Base-by-base conservation (phyloP, 1,140 invertebrate genomes). In the Drosophila erecta region DNA sequence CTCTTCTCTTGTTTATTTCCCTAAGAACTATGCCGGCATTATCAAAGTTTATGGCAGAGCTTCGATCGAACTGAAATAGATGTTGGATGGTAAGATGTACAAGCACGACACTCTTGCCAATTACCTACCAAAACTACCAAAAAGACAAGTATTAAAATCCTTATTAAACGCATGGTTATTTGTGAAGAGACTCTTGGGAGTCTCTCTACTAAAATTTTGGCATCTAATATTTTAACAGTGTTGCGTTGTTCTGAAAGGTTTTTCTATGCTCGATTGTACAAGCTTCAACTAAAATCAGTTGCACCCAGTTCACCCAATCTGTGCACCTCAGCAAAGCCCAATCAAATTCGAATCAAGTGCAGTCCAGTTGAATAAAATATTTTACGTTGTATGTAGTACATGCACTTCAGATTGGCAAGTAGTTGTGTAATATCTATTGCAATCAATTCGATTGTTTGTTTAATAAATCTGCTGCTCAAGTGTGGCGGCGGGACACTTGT, bases 381-480 rank as follows among this genome's bases (percentile, higher is more conserved):
- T 10, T 10, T 3, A 2, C 8, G n/a, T 30, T 58, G 17, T 22
- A 33, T 61, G 27, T 14, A 12, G 14, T 4, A 40, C 47, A 35
- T 51, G 49, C 11, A 27, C 17, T 33, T 59, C 59, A n/a, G 14
- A 22, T 22, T 61, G 59, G 6, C 22, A 27, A 24, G 40, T 54
- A 20, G 27, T 27, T 60, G 12, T 55, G 27, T 55, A 38, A 43
- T 47, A 62, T 62, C 33, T 33, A 20, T 41, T 15, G 44, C 59
- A 75, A 75, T 75, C 49, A 65, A 62, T 54, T 55, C 22, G 24
- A 41, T 35, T 79, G 41, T 51, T 74, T 74, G 24, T 40, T 59
- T 5, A 58, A 72, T 49, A 60, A 41, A 71, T 56, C 57, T 49
- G 35, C 35, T 20, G 64, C 5, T 11, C 44, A 24, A n/a, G 22